phyloP scores from a whole-genome alignment of 1,140 invertebrate species.

The Glossosoma conforme region DNA sequence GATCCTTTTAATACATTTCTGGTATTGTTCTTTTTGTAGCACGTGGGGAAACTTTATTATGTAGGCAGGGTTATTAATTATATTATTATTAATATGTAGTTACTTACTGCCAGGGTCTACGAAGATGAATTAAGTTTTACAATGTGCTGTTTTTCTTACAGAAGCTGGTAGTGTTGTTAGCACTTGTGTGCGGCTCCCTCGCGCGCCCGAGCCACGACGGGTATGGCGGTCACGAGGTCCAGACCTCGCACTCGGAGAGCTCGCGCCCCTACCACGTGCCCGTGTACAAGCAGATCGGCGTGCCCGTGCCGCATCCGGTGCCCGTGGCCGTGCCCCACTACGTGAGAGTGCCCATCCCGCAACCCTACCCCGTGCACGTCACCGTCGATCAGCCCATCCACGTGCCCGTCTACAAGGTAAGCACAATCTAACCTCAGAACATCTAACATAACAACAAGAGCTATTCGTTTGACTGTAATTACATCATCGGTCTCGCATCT shows the following conservation, averaged over 20 bases:
- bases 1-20: no score
- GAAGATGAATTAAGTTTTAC: no score
- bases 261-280: slow-evolving; percentile 66
- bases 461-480: no score
- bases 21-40: no score
- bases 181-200: slow-evolving; percentile 8
- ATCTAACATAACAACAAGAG: no score
- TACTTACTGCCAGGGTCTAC: no score
- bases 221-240: slow-evolving; percentile 30
- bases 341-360: slow-evolving; percentile 67
- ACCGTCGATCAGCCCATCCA: slow-evolving; percentile 67
- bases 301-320: slow-evolving; percentile 69
- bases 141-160: slow-evolving; percentile 20
- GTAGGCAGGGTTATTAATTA: no score
- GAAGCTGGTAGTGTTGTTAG: slow-evolving; percentile 14
- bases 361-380: slow-evolving; percentile 68
- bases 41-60: no score
- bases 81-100: no score
- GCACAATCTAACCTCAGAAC: no score
- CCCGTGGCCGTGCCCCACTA: slow-evolving; percentile 68
- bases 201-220: slow-evolving; percentile 13
- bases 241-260: slow-evolving; percentile 57
- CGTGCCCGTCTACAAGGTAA: slow-evolving; percentile 66
- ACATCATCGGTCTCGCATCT: no score
- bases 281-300: slow-evolving; percentile 69